A percentile compares a stretch with the other conserved stretches of the same genome.
phyloP scores from a whole-genome alignment of 2,797 vertebrate species.

The Sciaenops ocellatus region DNA sequence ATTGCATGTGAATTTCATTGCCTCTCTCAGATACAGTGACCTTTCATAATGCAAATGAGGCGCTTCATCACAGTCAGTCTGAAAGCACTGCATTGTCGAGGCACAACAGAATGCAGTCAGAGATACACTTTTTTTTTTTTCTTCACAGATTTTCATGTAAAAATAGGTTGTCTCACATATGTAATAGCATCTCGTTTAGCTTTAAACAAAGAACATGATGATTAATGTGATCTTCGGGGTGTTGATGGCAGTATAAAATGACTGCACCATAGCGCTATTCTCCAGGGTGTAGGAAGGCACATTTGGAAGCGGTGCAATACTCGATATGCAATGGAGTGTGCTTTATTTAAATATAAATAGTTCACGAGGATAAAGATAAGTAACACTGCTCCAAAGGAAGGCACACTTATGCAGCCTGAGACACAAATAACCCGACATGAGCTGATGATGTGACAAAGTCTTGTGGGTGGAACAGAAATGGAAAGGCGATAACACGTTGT shows the following conservation, averaged over 20 bases:
- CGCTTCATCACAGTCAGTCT: conserved; percentile 39
- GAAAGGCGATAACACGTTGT: not conserved
- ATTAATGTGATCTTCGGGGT: not conserved
- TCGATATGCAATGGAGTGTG: conserved; percentile 4
- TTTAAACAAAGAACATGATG: not conserved
- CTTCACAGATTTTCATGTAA: not conserved
- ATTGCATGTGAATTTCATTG: conserved; percentile 39
- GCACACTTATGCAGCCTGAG: not conserved
- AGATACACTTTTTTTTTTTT: too few species aligned
- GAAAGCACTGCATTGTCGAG: conserved; percentile 34
- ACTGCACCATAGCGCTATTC: not conserved
- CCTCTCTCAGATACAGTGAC: conserved; percentile 52
- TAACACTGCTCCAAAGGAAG: not conserved
- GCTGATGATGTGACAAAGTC: conserved; percentile 5
- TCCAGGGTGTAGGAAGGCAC: not conserved
- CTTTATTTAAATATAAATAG: conserved; percentile 24
- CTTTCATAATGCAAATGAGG: conserved; percentile 54
- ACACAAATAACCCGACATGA: conserved; percentile 1
- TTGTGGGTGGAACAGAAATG: conserved; percentile 4
- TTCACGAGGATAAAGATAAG: conserved; percentile 24
- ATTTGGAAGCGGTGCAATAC: not conserved
- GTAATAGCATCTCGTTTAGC: not conserved
- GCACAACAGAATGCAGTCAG: not conserved
- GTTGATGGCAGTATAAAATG: not conserved
- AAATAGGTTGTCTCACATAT: not conserved